These are phyloP conservation scores for Pseudotriccus pelzelni DNA, from an alignment of 2,797 vertebrate species.

Conservation along the genomic window DNA sequence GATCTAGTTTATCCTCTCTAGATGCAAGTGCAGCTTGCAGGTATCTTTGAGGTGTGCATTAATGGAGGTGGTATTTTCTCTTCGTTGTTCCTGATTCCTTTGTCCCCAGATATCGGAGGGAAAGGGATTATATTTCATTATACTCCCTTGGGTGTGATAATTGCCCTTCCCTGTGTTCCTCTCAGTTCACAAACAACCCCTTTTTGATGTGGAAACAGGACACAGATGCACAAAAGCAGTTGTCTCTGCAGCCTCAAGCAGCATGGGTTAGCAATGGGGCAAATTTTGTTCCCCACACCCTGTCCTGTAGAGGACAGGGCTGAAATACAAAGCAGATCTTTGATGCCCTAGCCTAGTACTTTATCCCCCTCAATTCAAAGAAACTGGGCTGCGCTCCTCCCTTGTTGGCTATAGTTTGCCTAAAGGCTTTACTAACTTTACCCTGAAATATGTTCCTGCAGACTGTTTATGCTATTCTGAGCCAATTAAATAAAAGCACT, in stretches of 20 bases:
- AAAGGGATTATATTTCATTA: not conserved
- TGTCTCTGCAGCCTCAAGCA: not conserved
- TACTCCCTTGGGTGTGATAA: not conserved
- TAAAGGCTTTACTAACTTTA: not conserved
- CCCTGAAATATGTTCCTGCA: conserved; percentile 10
- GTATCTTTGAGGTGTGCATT: not conserved
- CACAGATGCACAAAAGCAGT: not conserved
- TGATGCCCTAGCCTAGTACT: not conserved
- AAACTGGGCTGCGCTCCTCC: not conserved
- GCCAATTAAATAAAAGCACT: not conserved
- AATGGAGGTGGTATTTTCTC: not conserved
- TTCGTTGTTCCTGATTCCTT: not conserved
- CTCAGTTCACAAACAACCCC: not conserved
- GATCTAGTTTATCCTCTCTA: not conserved
- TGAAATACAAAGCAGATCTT: not conserved
- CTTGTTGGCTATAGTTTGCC: not conserved
- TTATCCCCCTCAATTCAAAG: not conserved
- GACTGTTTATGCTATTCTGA: not conserved
- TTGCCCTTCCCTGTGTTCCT: not conserved
- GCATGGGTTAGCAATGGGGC: not conserved
- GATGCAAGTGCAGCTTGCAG: not conserved
- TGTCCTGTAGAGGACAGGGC: not conserved
- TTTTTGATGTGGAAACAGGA: not conserved
- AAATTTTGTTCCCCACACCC: fast-evolving
- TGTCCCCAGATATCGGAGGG: not conserved